Base-by-base conservation (phyloP, 2,797 vertebrate genomes). In the Falco columbarius region DNA sequence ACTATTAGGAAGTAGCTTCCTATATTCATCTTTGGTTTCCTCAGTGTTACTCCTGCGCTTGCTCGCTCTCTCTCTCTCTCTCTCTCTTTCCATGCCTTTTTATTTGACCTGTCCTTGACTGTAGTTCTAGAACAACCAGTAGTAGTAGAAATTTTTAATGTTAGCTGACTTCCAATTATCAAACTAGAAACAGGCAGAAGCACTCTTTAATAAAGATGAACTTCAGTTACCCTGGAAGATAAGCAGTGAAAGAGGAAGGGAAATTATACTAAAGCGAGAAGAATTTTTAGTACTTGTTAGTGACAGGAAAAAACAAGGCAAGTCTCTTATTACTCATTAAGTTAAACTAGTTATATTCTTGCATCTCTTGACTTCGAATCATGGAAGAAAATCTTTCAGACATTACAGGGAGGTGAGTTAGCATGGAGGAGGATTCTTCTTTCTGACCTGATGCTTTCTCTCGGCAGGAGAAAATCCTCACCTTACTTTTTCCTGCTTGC, bases 121-220 rank as follows among this genome's bases (percentile, higher is more conserved):
- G 63, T 5, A 68, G 70, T n/a, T 62, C 30, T 71, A 56, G 54
- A 86, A 94, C 66, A 86, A 74, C 56, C 61, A 81, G 83, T 32
- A 58, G 54, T 38, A 66, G 56, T 21, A 67, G 29, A 52, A n/a
- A 63, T 72, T 79, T 76, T 76, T 66, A 93, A 76, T 14, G 23
- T 77, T 81, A 66, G 24, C 61, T 94, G 93, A 84, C 90, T 94
- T 82, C 27, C 0, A 10, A 66, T 93, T 95, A 86, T 87, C 46
- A 36, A 58, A 38, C 72, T 81, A 89, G 91, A 94, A 94, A 86
- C 4, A 86, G 75, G 38, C 46, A 87, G 94, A 67, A 93, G 38
- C 21, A 56, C 38, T 54, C 75, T 90, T 94, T 88, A 92, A 82
- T 86, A 91, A 90, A 88, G 68, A 77, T 91, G 81, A 95, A 86